Percentiles rank a stretch among this genome's conserved stretches.
These are phyloP conservation scores for Erithacus rubecula DNA, from an alignment of 2,797 vertebrate genomes.

Conservation along the genomic window DNA sequence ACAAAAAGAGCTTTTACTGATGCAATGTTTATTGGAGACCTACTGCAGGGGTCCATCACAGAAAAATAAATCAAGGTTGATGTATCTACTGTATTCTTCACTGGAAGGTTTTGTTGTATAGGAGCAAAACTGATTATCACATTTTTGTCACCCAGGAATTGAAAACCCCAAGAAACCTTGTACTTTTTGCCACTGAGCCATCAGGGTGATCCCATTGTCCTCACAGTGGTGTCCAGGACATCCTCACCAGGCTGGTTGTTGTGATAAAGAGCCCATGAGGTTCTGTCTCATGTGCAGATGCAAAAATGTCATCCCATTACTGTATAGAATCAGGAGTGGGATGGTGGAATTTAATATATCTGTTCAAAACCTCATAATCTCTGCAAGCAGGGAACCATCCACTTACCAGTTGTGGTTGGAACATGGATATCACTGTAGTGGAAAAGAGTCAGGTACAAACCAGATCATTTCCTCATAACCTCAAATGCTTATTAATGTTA, in stretches of 20 bases:
- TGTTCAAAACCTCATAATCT: neutral
- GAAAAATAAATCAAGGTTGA: neutral
- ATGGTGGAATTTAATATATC: neutral
- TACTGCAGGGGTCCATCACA: neutral
- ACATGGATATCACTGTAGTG: fast-evolving
- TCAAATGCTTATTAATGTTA: neutral
- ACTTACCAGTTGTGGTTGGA: neutral
- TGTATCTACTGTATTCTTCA: neutral
- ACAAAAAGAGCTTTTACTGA: neutral
- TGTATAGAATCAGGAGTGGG: neutral
- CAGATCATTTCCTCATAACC: neutral
- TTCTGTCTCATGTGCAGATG: neutral
- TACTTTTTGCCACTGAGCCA: neutral
- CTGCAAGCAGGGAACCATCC: neutral
- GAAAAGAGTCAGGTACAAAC: neutral
- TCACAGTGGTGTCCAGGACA: neutral
- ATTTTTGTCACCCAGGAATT: neutral
- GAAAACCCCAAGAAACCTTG: neutral
- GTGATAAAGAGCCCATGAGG: neutral
- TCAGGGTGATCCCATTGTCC: neutral
- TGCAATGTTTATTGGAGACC: neutral
- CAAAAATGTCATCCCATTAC: neutral
- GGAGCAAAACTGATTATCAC: neutral
- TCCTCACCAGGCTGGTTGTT: neutral
- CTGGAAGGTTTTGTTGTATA: neutral